Base-by-base conservation (phyloP, 2,797 vertebrate species). In the Schizopygopsis malacanthus region DNA sequence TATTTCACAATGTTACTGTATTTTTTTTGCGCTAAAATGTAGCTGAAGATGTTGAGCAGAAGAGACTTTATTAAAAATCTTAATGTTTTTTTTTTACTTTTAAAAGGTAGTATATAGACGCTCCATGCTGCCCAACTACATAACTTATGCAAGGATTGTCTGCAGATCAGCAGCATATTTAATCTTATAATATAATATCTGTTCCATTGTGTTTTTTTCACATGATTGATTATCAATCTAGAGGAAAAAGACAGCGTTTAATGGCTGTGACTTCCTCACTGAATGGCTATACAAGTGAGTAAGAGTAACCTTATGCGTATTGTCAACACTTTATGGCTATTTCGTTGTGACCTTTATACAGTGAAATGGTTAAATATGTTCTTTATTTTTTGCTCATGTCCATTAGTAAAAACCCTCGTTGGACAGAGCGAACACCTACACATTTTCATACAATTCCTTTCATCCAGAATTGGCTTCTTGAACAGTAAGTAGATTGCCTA, bases 231-330 rank as follows among this genome's bases (percentile, higher is more conserved):
- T 28, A 28, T 86, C 67, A 89, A 45, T 90, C 89, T 90, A 99
- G 98, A 96, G 92, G 67, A 96, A 94, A 92, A 93, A 89, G 87
- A 97, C 95, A 22, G 93, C 90, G 73, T 99, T 98, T 88, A 95
- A 97, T 87, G 96, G 96, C 18, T 96, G 95, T 71, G 97, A 98
- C 92, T 98, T 97, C 89, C 93, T 99, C 28, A 96, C 96, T 0
- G 96, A 97, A 90, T 99, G 97, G 97, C 92, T 99, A 28, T 98
- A 98, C 94, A 98, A 98, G 98, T 99, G 96, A 98, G 96, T 95
- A 76, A 9, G 39, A 28, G 12, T 41, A 3, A 13, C 20, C 0
- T 11, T 52, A 2, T 52, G 16, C 22, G 16, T 54, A 3, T 47
- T 54, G 47, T 5, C 33, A 37, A 4, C 20, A 41, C 15, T 43